Conservation (phyloP, 2,797 vertebrate species). For the Hybognathus amarus region DNA sequence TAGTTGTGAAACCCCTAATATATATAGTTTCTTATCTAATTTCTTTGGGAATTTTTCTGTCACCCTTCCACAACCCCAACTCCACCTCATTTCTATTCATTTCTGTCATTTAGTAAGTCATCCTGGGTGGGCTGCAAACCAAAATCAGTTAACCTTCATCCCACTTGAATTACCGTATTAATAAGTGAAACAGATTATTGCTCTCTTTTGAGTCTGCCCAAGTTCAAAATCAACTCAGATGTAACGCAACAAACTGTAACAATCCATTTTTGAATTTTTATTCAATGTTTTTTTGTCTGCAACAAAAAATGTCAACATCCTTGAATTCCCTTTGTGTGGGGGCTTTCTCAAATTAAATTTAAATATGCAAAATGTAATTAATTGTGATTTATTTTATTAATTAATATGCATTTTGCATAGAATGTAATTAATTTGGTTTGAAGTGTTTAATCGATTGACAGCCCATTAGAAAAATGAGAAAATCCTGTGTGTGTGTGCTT, state of each 20-base stretch:
- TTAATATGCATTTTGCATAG: not conserved
- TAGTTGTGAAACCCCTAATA: too few species aligned
- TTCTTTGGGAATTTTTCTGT: not conserved
- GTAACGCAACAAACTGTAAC: not conserved
- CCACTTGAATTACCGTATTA: not conserved
- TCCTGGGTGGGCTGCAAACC: not conserved
- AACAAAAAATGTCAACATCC: not conserved
- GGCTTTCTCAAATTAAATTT: not conserved
- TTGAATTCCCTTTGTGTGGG: not conserved
- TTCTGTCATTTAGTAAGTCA: not conserved
- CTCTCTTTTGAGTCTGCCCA: slow-evolving; percentile 6
- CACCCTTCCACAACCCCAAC: not conserved
- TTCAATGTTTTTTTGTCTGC: not conserved
- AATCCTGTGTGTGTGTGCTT: not conserved
- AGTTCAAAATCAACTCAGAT: not conserved
- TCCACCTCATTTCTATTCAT: not conserved
- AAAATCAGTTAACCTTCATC: not conserved
- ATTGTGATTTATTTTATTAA: not conserved
- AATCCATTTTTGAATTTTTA: not conserved
- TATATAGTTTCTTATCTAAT: not conserved
- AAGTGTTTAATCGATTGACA: not conserved
- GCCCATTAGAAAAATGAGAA: not conserved
- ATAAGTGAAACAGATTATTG: not conserved
- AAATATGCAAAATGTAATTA: not conserved
- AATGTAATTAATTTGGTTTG: not conserved